Evolutionary conservation across 2,888 invertebrate genomes (phyloP), one percentile per base, ranked within the genome.

Genomic region (Lycocerus yunnanus): DNA sequence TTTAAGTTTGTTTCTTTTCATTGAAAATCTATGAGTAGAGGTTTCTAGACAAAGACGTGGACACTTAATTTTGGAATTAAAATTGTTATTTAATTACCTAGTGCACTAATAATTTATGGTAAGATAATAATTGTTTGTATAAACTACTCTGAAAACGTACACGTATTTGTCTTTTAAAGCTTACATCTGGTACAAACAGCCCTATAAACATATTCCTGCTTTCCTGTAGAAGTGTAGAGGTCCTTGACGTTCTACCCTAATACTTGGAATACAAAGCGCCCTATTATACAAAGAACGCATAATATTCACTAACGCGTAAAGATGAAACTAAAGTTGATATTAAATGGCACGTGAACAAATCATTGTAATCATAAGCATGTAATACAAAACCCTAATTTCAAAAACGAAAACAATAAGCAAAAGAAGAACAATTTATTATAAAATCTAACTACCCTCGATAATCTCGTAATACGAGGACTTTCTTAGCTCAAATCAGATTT

Each of bases 301-400:
- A 73, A 69, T 73, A 73, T 73, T 73, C 73, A 73, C 69, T 73
- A 69, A 73, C 73, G 73, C 73, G 43, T 66, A 73, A 69, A 43
- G 69, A 73, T 66, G 59, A 68, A 16, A 66, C 68, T 68, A 27
- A 43, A 66, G 66, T 59, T 69, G 72, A 61, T 72, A 72, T 72
- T 72, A 72, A 72, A 72, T 72, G 72, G 69, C 60, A 73, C 73
- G 73, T 69, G 66, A 66, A 69, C 69, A 73, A 73, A 69, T 69
- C 69, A 73, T 73, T 66, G 59, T 73, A 60, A 58, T 65, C 69
- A 18, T 73, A 68, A 72, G 21, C 21, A 15, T 66, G 24, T 66
- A 24, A 66, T 66, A 66, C 20, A 15, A 24, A 66, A 66, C 15
- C 21, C 24, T 20, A 66, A 21, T 24, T 21, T 21, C 21, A 20